Conservation (phyloP, 23 tunicate genomes). For the Styela plicata region DNA sequence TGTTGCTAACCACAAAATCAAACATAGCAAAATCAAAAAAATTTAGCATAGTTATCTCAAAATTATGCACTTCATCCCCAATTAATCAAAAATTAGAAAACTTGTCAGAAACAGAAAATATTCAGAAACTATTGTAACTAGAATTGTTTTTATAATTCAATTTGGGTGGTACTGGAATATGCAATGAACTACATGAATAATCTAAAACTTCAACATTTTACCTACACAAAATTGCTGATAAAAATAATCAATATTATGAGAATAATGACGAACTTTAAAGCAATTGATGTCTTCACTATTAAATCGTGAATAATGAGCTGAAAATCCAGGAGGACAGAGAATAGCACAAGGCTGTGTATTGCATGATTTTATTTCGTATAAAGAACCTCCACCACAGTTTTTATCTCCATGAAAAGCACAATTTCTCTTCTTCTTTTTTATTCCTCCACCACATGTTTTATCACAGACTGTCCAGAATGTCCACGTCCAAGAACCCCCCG, state of each 20-base stretch:
- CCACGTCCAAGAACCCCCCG: conserved; percentile 1
- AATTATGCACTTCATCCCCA: too few species aligned
- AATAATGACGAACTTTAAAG: conserved; percentile 55
- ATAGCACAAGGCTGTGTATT: conserved; percentile 54
- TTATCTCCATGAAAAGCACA: conserved; percentile 47
- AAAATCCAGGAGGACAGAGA: conserved; percentile 58
- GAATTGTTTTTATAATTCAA: too few species aligned
- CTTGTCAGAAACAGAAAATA: too few species aligned
- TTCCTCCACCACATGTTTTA: conserved; percentile 61
- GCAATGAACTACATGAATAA: too few species aligned
- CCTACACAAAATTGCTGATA: too few species aligned
- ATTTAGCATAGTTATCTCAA: too few species aligned
- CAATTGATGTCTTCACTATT: conserved; percentile 39
- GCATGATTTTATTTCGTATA: conserved; percentile 40
- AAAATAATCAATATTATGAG: too few species aligned
- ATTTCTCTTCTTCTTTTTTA: conserved; percentile 24
- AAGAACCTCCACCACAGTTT: conserved; percentile 28
- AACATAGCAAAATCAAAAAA: too few species aligned
- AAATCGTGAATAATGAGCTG: conserved; percentile 1
- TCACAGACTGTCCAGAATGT: conserved; percentile 25
- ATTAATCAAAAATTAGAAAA: too few species aligned
- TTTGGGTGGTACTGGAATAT: not conserved
- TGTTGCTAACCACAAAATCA: too few species aligned
- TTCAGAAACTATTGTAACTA: too few species aligned
- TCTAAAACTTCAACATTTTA: too few species aligned